These are phyloP conservation scores for Pteropus alecto DNA, from an alignment of 2,113 vertebrate genomes.

Conservation along the genomic window DNA sequence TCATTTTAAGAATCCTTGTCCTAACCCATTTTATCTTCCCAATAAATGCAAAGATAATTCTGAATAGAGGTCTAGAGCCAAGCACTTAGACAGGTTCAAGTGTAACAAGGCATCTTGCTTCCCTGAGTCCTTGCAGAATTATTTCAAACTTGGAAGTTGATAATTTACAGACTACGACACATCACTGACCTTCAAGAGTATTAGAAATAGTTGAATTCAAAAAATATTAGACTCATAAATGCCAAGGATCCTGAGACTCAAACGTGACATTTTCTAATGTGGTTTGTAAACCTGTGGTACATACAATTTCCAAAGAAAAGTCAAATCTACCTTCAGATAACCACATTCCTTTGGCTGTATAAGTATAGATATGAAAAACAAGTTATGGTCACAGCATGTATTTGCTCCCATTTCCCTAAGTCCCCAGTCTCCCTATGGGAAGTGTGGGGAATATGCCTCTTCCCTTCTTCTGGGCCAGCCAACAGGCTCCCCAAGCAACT, in stretches of 20 bases:
- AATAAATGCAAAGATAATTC: not conserved
- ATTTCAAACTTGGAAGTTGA: not conserved
- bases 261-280: slow-evolving; percentile 17
- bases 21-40: not conserved
- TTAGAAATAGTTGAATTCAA: not conserved
- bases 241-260: not conserved
- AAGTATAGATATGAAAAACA: not conserved
- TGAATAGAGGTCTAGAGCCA: not conserved
- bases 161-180: not conserved
- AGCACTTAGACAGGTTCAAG: not conserved
- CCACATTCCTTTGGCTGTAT: not conserved
- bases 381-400: not conserved
- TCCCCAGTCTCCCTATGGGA: not conserved
- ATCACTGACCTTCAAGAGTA: not conserved
- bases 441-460: not conserved
- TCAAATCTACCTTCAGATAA: not conserved
- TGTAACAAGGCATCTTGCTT: not conserved
- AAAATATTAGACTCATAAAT: slow-evolving; percentile 2
- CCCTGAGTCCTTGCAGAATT: not conserved
- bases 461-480: not conserved
- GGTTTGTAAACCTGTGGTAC: not conserved
- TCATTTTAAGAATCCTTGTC: not conserved
- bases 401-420: not conserved
- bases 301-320: slow-evolving; percentile 19
- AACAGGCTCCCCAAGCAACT: not conserved